phyloP scores from a whole-genome alignment of 2,113 vertebrate species.

The Cygnus atratus region DNA sequence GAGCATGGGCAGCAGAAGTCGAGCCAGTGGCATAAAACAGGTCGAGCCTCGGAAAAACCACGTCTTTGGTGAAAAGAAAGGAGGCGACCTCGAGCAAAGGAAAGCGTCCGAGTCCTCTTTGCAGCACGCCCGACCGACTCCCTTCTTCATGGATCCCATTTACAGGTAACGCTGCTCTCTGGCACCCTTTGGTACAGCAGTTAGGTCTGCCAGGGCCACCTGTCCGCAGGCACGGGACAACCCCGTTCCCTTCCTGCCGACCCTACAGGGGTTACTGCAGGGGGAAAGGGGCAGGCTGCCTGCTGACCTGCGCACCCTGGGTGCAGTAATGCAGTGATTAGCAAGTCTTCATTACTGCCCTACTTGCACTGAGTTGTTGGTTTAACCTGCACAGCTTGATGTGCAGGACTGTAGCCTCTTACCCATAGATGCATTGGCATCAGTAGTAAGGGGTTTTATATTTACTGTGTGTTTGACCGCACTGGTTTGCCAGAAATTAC shows the following conservation, averaged over 20 bases:
- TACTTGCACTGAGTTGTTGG: rapidly evolving
- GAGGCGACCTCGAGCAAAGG: constrained; percentile 76
- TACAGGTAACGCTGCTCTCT: constrained; percentile 87
- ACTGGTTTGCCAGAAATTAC: background rate
- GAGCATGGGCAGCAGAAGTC: constrained; percentile 90
- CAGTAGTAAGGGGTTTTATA: background rate
- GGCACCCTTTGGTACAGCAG: background rate
- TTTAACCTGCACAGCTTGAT: background rate
- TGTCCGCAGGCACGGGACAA: background rate
- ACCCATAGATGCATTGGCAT: background rate
- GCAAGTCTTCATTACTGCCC: background rate
- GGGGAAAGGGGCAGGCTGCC: background rate
- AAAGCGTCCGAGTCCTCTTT: constrained; percentile 87
- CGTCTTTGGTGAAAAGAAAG: constrained; percentile 87
- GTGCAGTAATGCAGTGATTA: background rate
- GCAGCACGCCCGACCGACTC: constrained; percentile 94
- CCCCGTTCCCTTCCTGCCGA: rapidly evolving
- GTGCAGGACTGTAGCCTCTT: background rate
- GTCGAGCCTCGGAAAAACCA: constrained; percentile 84
- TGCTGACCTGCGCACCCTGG: rapidly evolving
- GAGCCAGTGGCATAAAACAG: constrained; percentile 79
- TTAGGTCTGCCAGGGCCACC: background rate
- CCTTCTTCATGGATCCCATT: constrained; percentile 99
- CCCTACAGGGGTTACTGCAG: background rate
- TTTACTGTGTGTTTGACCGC: background rate